phyloP scores from a whole-genome alignment of 2,888 invertebrate genomes.

The Eilema caniola region DNA sequence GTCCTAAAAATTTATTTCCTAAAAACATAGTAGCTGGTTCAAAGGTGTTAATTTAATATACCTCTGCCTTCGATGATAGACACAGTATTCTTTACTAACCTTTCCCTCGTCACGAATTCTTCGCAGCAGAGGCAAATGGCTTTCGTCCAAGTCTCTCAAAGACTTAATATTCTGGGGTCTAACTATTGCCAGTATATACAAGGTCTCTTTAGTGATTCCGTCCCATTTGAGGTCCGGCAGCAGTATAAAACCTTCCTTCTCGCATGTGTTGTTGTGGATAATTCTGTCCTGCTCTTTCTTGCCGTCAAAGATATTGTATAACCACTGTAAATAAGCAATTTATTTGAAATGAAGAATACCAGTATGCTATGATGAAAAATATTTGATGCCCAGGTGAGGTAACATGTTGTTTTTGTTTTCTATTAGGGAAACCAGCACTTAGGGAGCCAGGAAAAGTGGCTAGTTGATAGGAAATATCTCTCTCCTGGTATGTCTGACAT shows the following conservation, averaged over 20 bases:
- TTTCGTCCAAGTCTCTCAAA: constrained; percentile 92
- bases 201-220: constrained; percentile 90
- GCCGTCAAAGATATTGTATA: constrained; percentile 97
- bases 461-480: too few species aligned
- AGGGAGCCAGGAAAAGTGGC: too few species aligned
- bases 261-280: constrained; percentile 89
- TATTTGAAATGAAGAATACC: too few species aligned
- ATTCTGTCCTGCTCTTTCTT: constrained; percentile 96
- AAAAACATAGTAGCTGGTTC: too few species aligned
- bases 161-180: constrained; percentile 92
- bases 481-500: too few species aligned
- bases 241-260: constrained; percentile 94
- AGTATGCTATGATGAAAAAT: too few species aligned
- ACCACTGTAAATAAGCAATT: constrained; percentile 91
- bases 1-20: too few species aligned
- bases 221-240: constrained; percentile 99
- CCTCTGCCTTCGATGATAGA: too few species aligned
- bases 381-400: too few species aligned
- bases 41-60: too few species aligned
- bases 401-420: too few species aligned
- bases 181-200: constrained; percentile 95
- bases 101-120: constrained; percentile 92
- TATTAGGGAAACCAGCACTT: too few species aligned
- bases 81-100: constrained; percentile 73
- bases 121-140: constrained; percentile 93